phyloP scores from a whole-genome alignment of 1,140 invertebrate species.

The Teleopsis dalmanni region DNA sequence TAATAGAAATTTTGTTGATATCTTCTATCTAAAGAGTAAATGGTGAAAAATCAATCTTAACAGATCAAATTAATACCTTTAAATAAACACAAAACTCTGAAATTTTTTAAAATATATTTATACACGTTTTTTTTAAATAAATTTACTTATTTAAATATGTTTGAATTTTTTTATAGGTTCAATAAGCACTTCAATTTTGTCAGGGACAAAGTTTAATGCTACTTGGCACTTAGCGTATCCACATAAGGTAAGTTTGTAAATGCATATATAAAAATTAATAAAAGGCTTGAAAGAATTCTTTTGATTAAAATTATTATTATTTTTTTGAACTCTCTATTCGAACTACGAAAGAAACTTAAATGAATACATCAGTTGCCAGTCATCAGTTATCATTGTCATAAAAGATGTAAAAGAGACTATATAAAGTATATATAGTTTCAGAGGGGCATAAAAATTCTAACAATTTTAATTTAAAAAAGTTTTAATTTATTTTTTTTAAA shows the following conservation, averaged over 20 bases:
- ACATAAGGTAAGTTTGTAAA: slow-evolving; percentile 67
- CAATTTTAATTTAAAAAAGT: too few relatives aligned
- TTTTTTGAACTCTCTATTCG: too few relatives aligned
- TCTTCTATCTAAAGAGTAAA: too few relatives aligned
- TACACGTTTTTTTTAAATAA: slow-evolving; percentile 11
- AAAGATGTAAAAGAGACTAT: neutral
- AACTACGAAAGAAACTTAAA: too few relatives aligned
- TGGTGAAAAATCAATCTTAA: too few relatives aligned
- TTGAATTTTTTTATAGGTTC: slow-evolving; percentile 57
- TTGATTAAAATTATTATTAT: too few relatives aligned
- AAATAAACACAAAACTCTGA: neutral
- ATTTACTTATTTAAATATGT: slow-evolving; percentile 12
- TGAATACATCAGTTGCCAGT: too few relatives aligned
- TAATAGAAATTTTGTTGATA: too few relatives aligned
- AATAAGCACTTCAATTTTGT: slow-evolving; percentile 70
- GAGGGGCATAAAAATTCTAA: too few relatives aligned
- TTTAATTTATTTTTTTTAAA: too few relatives aligned
- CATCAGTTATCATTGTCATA: too few relatives aligned
- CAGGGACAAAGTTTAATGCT: slow-evolving; percentile 78
- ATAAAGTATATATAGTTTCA: neutral
- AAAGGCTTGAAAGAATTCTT: too few relatives aligned
- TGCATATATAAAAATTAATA: neutral
- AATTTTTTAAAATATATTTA: slow-evolving; percentile 4
- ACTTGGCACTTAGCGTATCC: slow-evolving; percentile 93
- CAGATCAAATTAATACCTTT: neutral